These are phyloP conservation scores for Echinarachnius parma DNA, from an alignment of 53 echinoderm and acorn worm species.

Conservation along the genomic window DNA sequence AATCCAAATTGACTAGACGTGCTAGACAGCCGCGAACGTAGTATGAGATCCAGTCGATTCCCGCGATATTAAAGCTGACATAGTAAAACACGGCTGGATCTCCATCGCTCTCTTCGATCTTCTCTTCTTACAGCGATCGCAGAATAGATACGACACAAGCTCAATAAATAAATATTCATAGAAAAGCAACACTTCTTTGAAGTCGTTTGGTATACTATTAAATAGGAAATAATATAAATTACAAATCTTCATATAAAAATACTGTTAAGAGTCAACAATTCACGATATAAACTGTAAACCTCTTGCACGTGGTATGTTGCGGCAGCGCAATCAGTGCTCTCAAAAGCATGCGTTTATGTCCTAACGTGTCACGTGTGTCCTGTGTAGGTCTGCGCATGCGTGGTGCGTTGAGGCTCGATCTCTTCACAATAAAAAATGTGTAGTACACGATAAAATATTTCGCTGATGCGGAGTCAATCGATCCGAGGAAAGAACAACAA, in stretches of 20 bases:
- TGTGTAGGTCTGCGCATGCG: too few relatives aligned
- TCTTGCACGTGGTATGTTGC: slow-evolving; percentile 41
- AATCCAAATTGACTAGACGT: background rate
- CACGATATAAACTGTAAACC: slow-evolving; percentile 64
- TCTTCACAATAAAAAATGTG: too few relatives aligned
- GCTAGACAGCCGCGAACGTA: background rate
- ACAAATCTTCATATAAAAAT: slow-evolving; percentile 94
- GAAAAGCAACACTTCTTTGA: slow-evolving; percentile 81
- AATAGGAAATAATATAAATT: slow-evolving; percentile 90
- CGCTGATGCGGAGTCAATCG: slow-evolving; percentile 4
- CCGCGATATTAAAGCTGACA: slow-evolving; percentile 9
- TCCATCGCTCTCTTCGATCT: background rate
- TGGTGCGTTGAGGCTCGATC: too few relatives aligned
- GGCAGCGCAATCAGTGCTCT: background rate
- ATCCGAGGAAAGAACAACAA: too few relatives aligned
- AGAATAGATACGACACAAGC: slow-evolving; percentile 43
- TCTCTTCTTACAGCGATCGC: slow-evolving; percentile 9
- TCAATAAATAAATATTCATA: slow-evolving; percentile 83
- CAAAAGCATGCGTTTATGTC: background rate
- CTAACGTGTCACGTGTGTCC: background rate
- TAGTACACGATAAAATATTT: background rate
- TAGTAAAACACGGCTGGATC: background rate
- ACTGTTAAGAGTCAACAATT: slow-evolving; percentile 65
- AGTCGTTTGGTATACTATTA: slow-evolving; percentile 91
- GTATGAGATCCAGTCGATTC: slow-evolving; percentile 7